Conservation (phyloP, 2,888 invertebrate genomes). For the Arrhopalites spinosus region DNA sequence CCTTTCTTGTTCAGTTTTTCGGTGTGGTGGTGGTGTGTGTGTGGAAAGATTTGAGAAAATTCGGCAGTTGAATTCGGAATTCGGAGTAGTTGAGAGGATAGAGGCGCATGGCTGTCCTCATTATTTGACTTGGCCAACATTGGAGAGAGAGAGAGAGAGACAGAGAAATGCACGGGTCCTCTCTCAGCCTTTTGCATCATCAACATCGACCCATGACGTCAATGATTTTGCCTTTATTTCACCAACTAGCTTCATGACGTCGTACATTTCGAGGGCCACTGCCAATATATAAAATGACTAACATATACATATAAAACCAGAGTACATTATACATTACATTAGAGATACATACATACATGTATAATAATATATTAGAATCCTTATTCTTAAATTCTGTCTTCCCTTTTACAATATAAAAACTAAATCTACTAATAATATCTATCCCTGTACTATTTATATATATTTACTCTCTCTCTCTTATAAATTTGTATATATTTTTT, state of each 20-base stretch:
- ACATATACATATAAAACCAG: no score
- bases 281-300: constrained; percentile 24
- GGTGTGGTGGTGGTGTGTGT: not conserved
- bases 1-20: not conserved
- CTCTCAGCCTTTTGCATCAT: constrained; percentile 44
- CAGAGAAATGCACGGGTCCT: constrained; percentile 39
- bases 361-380: not conserved
- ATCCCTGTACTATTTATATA: not conserved
- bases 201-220: constrained; percentile 54
- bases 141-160: constrained; percentile 4
- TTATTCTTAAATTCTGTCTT: not conserved
- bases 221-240: constrained; percentile 42
- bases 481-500: no score
- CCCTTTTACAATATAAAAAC: no score
- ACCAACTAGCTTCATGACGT: constrained; percentile 46
- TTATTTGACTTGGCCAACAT: constrained; percentile 37
- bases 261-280: constrained; percentile 34
- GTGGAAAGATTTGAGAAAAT: constrained; percentile 28
- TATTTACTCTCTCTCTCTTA: not conserved
- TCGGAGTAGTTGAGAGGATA: not conserved
- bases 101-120: constrained; percentile 49
- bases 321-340: no score
- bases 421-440: not conserved
- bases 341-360: no score
- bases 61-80: constrained; percentile 18